Base-by-base conservation (phyloP, 2,888 invertebrate genomes). In the Laspeyria flexula region DNA sequence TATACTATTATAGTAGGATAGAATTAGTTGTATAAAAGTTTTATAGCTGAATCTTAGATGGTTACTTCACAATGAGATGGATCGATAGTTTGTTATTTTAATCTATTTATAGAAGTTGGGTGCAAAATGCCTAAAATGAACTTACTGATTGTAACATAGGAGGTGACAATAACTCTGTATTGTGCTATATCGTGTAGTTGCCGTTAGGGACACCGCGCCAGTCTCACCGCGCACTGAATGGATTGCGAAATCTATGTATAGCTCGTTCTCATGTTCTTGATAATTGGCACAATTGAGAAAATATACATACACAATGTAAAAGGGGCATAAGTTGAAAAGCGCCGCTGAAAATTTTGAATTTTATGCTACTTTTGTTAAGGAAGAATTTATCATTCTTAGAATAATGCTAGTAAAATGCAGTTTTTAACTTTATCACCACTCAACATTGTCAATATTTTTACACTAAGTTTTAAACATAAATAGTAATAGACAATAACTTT, bases 201-300 rank as follows among this genome's bases (percentile, higher is more conserved):
- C 46, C 50, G 48, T 57, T 62, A 35, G 55, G 59, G 37, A 57
- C 53, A 58, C 71, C 55, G 33, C 51, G 46, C 27, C 38, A 47
- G 29, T 55, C 55, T 52, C 55, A 46, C 43, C 41, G 45, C 49
- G 16, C 43, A 39, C 12, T 49, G 55, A 64, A 67, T 71, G 51
- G 41, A 67, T 67, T 61, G 60, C 49, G 38, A 50, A 58, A 61
- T 55, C 41, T 48, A 41, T 51, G 11, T 46, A 35, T 16, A 47
- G 38, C 1, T 1, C 6, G 56, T 37, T 9, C 1, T 9, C 4
- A 5, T 10, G 1, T 11, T 55, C 33, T 66, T 68, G 56, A 63
- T 70, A 58, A 54, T 63, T 60, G 5, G 18, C 18, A 18, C 18
- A 18, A 3, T 18, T n/a, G n/a, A n/a, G n/a, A n/a, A n/a, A n/a